A percentile compares a stretch with the other conserved stretches of the same genome.
phyloP scores from a whole-genome alignment of 2,113 vertebrate genomes.

The Agelaius tricolor region DNA sequence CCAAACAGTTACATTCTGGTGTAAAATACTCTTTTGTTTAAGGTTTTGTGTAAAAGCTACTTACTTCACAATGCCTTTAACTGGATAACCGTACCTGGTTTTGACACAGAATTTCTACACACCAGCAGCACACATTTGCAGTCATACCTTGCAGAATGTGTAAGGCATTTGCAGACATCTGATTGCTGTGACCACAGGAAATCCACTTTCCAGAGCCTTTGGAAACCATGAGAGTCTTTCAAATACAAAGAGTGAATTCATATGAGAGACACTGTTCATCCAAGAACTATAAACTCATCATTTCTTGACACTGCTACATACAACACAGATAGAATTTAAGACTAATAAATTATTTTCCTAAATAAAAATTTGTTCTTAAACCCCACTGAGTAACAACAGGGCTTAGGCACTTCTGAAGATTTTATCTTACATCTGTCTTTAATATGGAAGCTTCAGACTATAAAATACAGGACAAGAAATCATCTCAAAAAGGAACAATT shows the following conservation, averaged over 20 bases:
- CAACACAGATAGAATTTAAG: not conserved
- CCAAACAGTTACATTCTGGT: constrained; percentile 41
- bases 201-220: constrained; percentile 1
- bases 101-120: not conserved
- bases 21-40: not conserved
- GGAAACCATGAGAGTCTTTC: not conserved
- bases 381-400: constrained; percentile 6
- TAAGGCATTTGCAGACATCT: constrained; percentile 25
- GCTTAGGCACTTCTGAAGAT: constrained; percentile 59
- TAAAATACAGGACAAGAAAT: constrained; percentile 2
- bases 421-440: not conserved
- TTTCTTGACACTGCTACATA: not conserved
- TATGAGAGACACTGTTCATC: not conserved
- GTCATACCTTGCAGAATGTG: not conserved
- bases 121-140: not conserved
- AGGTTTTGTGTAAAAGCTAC: constrained; percentile 18
- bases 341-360: not conserved
- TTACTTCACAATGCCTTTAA: not conserved
- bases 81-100: not conserved
- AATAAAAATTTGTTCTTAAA: constrained; percentile 52
- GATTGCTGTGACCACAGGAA: not conserved
- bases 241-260: not conserved
- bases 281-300: not conserved
- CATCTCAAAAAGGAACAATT: not conserved
- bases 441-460: constrained; percentile 14